phyloP scores from a whole-genome alignment of 2,888 invertebrate genomes.

The Caenorhabditis uteleia region DNA sequence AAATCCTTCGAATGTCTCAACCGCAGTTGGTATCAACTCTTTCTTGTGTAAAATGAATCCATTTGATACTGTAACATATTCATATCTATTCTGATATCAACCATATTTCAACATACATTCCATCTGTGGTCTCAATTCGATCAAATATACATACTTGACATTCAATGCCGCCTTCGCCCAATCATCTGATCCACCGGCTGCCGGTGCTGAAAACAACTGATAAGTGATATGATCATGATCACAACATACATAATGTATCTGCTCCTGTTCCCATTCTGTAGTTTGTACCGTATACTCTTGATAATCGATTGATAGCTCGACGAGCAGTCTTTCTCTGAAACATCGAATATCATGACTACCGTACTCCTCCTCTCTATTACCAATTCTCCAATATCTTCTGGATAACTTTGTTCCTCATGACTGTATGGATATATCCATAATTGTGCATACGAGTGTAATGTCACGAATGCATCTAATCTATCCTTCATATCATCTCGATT shows the following conservation, averaged over 20 bases:
- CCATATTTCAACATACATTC: slow-evolving; percentile 49
- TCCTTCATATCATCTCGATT: slow-evolving; percentile 53
- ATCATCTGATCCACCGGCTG: slow-evolving; percentile 67
- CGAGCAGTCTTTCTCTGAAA: slow-evolving; percentile 56
- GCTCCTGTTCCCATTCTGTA: slow-evolving; percentile 68
- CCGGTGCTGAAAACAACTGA: slow-evolving; percentile 48
- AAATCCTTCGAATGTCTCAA: slow-evolving; percentile 67
- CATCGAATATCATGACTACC: background rate
- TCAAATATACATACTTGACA: slow-evolving; percentile 67
- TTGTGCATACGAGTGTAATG: slow-evolving; percentile 69
- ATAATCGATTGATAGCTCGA: slow-evolving; percentile 53
- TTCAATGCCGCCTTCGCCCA: slow-evolving; percentile 67
- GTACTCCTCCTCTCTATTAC: too few relatives aligned
- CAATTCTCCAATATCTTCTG: slow-evolving; percentile 64
- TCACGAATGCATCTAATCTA: slow-evolving; percentile 68
- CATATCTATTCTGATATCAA: too few relatives aligned
- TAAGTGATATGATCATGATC: background rate
- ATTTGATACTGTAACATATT: slow-evolving; percentile 59
- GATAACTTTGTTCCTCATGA: slow-evolving; percentile 59
- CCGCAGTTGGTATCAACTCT: slow-evolving; percentile 66
- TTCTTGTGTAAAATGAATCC: slow-evolving; percentile 68
- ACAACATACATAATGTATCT: slow-evolving; percentile 58
- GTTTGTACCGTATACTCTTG: slow-evolving; percentile 61
- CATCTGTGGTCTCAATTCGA: slow-evolving; percentile 64
- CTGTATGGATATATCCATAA: slow-evolving; percentile 69